phyloP scores from a whole-genome alignment of 2,888 invertebrate genomes.

The Drosophila cracens region DNA sequence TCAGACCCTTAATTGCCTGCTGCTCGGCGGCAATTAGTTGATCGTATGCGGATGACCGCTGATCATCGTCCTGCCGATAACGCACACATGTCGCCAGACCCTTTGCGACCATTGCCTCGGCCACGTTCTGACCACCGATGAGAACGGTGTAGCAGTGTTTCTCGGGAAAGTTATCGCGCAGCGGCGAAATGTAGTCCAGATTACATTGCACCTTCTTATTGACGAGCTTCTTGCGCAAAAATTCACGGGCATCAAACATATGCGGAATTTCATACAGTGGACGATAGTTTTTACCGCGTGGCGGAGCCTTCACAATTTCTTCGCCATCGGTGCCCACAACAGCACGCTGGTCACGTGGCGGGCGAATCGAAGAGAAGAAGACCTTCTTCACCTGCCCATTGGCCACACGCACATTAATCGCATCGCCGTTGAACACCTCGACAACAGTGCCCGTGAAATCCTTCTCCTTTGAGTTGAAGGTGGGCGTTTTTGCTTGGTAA shows the following conservation, averaged over 20 bases:
- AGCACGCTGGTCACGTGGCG: constrained; percentile 91
- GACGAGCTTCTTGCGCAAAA: constrained; percentile 96
- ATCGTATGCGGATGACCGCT: constrained; percentile 97
- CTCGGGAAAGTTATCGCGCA: constrained; percentile 96
- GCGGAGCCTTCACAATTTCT: constrained; percentile 87
- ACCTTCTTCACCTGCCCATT: constrained; percentile 94
- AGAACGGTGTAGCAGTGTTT: constrained; percentile 97
- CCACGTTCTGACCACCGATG: constrained; percentile 94
- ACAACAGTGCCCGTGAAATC: constrained; percentile 93
- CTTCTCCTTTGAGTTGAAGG: constrained; percentile 91
- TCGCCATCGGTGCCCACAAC: constrained; percentile 90
- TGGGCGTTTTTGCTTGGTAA: constrained; percentile 91
- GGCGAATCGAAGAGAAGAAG: constrained; percentile 97
- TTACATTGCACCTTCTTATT: constrained; percentile 97
- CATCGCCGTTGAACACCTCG: constrained; percentile 98
- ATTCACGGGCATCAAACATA: constrained; percentile 99
- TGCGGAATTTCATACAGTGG: constrained; percentile 99
- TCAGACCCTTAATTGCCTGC: constrained; percentile 94
- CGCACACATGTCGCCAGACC: constrained; percentile 97
- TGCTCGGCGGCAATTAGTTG: constrained; percentile 96
- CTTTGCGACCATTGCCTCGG: constrained; percentile 95
- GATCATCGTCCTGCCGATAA: constrained; percentile 98
- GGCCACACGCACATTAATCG: constrained; percentile 92
- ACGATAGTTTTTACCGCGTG: constrained; percentile 91
- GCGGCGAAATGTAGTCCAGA: constrained; percentile 98